These are phyloP conservation scores for Ischnura elegans DNA, from an alignment of 2,888 invertebrate genomes.

Conservation along the genomic window DNA sequence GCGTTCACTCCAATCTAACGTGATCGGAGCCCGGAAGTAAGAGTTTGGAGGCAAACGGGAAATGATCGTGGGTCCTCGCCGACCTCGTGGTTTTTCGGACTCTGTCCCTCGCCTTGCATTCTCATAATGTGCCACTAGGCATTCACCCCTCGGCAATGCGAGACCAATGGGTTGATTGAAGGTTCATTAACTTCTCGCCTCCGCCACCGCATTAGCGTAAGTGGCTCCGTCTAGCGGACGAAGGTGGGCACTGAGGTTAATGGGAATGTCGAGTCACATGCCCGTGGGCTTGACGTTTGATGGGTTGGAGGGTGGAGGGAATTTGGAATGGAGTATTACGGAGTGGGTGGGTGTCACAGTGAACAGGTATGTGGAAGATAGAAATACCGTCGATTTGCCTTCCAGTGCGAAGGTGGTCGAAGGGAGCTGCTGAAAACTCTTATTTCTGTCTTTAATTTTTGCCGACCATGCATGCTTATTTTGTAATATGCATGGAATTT, in stretches of 20 bases:
- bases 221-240: slow-evolving; percentile 26
- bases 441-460: neutral
- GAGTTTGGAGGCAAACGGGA: neutral
- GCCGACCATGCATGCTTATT: too few relatives aligned
- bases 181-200: slow-evolving; percentile 21
- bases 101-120: neutral
- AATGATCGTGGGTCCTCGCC: neutral
- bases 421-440: neutral
- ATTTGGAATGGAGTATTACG: slow-evolving; percentile 8
- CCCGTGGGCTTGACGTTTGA: neutral
- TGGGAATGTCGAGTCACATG: slow-evolving; percentile 30
- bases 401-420: neutral
- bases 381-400: neutral
- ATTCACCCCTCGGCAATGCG: neutral
- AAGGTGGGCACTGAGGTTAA: slow-evolving; percentile 22
- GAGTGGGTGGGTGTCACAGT: neutral
- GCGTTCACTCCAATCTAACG: neutral
- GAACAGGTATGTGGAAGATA: neutral
- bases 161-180: slow-evolving; percentile 10
- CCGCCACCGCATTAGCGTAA: slow-evolving; percentile 34
- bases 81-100: neutral
- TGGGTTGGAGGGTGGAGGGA: neutral
- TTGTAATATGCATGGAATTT: too few relatives aligned
- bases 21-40: neutral
- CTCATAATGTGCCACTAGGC: neutral